Evolutionary conservation across 2,113 vertebrate genomes (phyloP).

Genomic region (Cyprinus carpio): DNA sequence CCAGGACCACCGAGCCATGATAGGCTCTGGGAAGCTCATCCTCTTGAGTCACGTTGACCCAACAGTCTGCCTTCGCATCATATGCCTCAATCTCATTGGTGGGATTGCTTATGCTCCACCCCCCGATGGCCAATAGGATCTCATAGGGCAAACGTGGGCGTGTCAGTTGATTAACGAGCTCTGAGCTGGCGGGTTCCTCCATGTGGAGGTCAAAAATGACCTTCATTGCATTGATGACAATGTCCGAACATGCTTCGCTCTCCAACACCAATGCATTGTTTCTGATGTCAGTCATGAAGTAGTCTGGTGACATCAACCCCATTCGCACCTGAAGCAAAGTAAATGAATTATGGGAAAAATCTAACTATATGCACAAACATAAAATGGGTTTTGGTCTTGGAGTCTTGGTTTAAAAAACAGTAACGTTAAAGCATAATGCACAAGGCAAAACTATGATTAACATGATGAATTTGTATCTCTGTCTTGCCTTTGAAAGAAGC

Average conservation of each 20-base stretch:
- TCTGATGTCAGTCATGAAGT: conserved; percentile 80
- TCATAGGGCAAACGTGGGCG: conserved; percentile 78
- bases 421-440: background rate
- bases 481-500: conserved; percentile 76
- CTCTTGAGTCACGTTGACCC: conserved; percentile 75
- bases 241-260: conserved; percentile 71
- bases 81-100: conserved; percentile 80
- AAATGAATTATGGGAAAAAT: background rate
- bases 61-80: conserved; percentile 75
- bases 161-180: conserved; percentile 67
- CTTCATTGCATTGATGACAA: conserved; percentile 59
- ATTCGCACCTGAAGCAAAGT: conserved; percentile 73
- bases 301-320: conserved; percentile 73
- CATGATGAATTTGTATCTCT: background rate
- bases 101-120: conserved; percentile 77
- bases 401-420: background rate
- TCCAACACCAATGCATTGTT: conserved; percentile 75
- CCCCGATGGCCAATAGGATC: conserved; percentile 80
- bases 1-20: conserved; percentile 74
- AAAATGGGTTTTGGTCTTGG: background rate
- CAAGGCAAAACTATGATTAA: background rate
- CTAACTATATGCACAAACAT: background rate
- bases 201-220: conserved; percentile 77
- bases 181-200: conserved; percentile 61
- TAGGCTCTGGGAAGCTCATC: conserved; percentile 76